Conservation (phyloP, 2,113 vertebrate species). For the Callipepla californica region DNA sequence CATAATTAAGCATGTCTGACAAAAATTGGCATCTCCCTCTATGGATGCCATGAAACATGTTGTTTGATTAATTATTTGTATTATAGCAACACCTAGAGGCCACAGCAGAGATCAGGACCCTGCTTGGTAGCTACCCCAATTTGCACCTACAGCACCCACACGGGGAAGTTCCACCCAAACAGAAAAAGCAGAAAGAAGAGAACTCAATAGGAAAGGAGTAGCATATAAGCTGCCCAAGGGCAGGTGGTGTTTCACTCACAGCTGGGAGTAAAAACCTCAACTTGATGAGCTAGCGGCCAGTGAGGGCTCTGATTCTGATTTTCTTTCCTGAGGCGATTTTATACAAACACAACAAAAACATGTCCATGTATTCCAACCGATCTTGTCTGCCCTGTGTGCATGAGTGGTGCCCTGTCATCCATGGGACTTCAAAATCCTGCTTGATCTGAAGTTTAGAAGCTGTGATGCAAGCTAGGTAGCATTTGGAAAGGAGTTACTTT, state of each 20-base stretch:
- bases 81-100: constrained; percentile 73
- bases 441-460: not conserved
- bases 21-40: constrained; percentile 5
- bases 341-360: not conserved
- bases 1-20: not conserved
- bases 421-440: not conserved
- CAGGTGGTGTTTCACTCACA: not conserved
- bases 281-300: not conserved
- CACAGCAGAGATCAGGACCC: constrained; percentile 42
- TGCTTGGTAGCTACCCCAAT: not conserved
- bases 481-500: constrained; percentile 4
- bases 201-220: not conserved
- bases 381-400: not conserved
- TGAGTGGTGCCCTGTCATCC: not conserved
- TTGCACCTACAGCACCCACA: not conserved
- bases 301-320: not conserved
- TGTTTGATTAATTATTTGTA: constrained; percentile 67
- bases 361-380: not conserved
- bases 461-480: not conserved
- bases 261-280: not conserved
- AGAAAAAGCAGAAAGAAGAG: not conserved
- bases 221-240: not conserved
- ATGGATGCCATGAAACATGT: not conserved
- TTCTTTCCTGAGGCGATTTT: not conserved
- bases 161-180: not conserved